These are phyloP conservation scores for Anagrus nilaparvatae DNA, from an alignment of 1,140 invertebrate species.

Conservation along the genomic window DNA sequence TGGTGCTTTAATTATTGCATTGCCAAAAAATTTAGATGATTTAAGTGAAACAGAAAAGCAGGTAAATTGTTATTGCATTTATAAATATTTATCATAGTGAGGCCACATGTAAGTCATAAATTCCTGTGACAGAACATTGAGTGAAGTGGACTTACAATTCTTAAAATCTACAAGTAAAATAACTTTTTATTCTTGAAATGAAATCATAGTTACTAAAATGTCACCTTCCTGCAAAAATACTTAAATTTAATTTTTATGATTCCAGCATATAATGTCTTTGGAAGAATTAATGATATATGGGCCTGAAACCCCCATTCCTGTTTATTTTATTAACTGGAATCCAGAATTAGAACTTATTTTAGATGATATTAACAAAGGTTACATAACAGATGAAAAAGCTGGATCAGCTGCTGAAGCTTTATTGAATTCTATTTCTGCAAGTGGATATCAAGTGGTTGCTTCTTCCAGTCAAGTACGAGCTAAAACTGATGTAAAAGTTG, in stretches of 20 bases:
- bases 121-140: too few species aligned
- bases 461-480: slow-evolving; percentile 56
- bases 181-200: slow-evolving; percentile 1
- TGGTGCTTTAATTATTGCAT: slow-evolving; percentile 71
- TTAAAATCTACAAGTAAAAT: too few species aligned
- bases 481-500: slow-evolving; percentile 69
- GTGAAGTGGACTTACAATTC: too few species aligned
- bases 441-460: slow-evolving; percentile 82
- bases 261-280: slow-evolving; percentile 63
- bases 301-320: slow-evolving; percentile 73
- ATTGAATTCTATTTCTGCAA: slow-evolving; percentile 77
- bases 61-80: slow-evolving; percentile 38
- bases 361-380: slow-evolving; percentile 55
- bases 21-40: slow-evolving; percentile 64
- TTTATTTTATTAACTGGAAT: slow-evolving; percentile 79
- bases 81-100: background rate
- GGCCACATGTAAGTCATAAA: too few species aligned
- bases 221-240: background rate
- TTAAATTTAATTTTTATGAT: slow-evolving; percentile 24
- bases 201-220: background rate
- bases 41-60: slow-evolving; percentile 60
- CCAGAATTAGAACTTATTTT: slow-evolving; percentile 64
- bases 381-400: slow-evolving; percentile 45
- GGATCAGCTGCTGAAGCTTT: slow-evolving; percentile 66
- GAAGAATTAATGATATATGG: slow-evolving; percentile 69